Evolutionary conservation across 1,140 invertebrate genomes (phyloP).

Genomic region (Ephestia elutella): DNA sequence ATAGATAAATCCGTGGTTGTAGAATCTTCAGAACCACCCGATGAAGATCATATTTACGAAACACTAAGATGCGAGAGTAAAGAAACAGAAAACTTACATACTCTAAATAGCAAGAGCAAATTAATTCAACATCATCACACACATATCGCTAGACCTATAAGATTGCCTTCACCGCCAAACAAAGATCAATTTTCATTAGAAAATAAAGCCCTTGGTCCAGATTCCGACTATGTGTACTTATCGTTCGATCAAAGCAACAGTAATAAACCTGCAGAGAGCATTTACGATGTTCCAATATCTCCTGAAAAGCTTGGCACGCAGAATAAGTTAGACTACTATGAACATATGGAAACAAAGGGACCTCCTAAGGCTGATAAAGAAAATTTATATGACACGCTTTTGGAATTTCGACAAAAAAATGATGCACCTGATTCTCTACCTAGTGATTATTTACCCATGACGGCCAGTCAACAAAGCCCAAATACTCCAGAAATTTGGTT

Average conservation of each 20-base stretch:
- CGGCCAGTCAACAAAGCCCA: conserved; percentile 65
- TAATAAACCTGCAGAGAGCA: conserved; percentile 50
- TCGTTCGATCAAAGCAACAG: conserved; percentile 61
- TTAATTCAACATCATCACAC: conserved; percentile 46
- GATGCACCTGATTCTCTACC: conserved; percentile 38
- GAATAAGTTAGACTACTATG: conserved; percentile 46
- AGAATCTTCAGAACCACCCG: conserved; percentile 31
- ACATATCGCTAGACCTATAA: conserved; percentile 37
- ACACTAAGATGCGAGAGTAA: conserved; percentile 57
- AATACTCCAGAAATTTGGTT: conserved; percentile 73
- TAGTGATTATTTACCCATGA: conserved; percentile 62
- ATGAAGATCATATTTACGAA: conserved; percentile 76
- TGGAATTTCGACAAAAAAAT: conserved; percentile 57
- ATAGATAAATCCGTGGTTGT: conserved; percentile 21
- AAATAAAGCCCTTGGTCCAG: conserved; percentile 31
- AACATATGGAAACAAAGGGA: conserved; percentile 51
- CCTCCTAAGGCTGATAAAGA: conserved; percentile 33
- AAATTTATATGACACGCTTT: conserved; percentile 57
- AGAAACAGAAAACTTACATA: conserved; percentile 40
- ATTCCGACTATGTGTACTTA: conserved; percentile 71
- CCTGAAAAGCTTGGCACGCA: conserved; percentile 47
- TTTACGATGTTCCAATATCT: conserved; percentile 66
- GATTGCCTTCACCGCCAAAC: conserved; percentile 45
- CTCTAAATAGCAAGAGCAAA: conserved; percentile 50
- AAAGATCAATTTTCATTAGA: conserved; percentile 18